Evolutionary conservation across 1,140 invertebrate species (phyloP), one percentile per base, ranked within the genome.

Genomic region (Papilio glaucus): DNA sequence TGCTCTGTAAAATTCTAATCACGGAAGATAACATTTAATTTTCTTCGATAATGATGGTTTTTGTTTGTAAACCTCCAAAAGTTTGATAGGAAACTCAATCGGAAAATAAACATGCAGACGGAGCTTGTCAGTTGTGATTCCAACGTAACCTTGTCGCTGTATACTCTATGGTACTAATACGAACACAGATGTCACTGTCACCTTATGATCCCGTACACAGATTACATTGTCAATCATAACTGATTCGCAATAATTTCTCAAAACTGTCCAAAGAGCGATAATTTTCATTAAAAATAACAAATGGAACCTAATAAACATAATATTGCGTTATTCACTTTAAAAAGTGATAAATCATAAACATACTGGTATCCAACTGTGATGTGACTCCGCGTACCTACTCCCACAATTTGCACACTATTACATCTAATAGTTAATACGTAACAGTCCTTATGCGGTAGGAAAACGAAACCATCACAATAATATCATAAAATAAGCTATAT

Each of bases 381-480:
- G 89, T 90, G 87, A 92, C 89, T 89, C 77, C 76, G 78, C 67
- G 77, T 76, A 76, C n/a, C n/a, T n/a, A n/a, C 76, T 83, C 75
- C 89, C 89, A 90, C 85, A 83, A 84, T 80, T 76, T 82, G 83
- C 82, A 82, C 79, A 78, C 81, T 87, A 85, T 89, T 88, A 88
- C 80, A 82, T 79, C 85, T 90, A 91, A 84, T 84, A 87, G 77
- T 85, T 84, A 87, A 87, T 92, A 90, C 84, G 81, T 87, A 91
- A 93, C 89, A 91, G 85, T 88, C 85, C 85, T 90, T 88, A 90
- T 84, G 88, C 85, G 82, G 88, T 92, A 91, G 89, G 89, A 91
- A 92, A 92, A 92, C 87, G 85, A 92, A 91, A 92, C 87, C 90
- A 91, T 92, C 86, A 92, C 86, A 89, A 88, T 90, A 87, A 91